phyloP scores from a whole-genome alignment of 2,113 vertebrate genomes.

The Physeter macrocephalus region DNA sequence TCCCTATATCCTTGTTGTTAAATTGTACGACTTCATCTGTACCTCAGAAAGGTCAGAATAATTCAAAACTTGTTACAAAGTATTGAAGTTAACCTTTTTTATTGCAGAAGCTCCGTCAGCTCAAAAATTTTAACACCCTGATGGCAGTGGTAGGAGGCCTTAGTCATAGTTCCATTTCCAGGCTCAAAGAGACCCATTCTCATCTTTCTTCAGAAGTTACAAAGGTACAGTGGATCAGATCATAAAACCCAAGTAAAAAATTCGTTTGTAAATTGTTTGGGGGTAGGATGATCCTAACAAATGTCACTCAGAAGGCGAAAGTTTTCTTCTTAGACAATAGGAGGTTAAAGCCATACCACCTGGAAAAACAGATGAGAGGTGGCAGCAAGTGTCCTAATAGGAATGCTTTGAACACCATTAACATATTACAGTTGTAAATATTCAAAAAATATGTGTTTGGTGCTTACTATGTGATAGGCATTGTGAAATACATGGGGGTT shows the following conservation, averaged over 20 bases:
- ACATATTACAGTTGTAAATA: background rate
- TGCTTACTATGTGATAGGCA: background rate
- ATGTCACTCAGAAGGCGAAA: background rate
- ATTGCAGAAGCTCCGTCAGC: slow-evolving; percentile 92
- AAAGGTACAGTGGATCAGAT: slow-evolving; percentile 82
- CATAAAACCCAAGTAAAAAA: background rate
- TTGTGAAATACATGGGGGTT: background rate
- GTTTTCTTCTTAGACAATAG: background rate
- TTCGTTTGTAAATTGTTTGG: background rate
- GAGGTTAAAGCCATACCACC: background rate
- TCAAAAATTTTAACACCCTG: slow-evolving; percentile 98
- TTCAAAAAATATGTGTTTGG: background rate
- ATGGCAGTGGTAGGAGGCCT: slow-evolving; percentile 98
- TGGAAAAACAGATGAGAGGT: background rate
- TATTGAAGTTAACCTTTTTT: slow-evolving; percentile 17
- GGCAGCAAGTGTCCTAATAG: background rate
- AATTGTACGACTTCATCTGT: background rate
- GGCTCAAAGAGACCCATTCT: slow-evolving; percentile 95
- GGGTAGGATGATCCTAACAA: background rate
- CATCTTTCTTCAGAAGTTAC: slow-evolving; percentile 92
- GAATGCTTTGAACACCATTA: background rate
- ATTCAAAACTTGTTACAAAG: background rate
- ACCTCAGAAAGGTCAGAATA: background rate
- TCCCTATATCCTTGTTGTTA: background rate
- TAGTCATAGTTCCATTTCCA: slow-evolving; percentile 96